Conservation (phyloP, 2,797 vertebrate genomes). For the Staurois parvus region DNA sequence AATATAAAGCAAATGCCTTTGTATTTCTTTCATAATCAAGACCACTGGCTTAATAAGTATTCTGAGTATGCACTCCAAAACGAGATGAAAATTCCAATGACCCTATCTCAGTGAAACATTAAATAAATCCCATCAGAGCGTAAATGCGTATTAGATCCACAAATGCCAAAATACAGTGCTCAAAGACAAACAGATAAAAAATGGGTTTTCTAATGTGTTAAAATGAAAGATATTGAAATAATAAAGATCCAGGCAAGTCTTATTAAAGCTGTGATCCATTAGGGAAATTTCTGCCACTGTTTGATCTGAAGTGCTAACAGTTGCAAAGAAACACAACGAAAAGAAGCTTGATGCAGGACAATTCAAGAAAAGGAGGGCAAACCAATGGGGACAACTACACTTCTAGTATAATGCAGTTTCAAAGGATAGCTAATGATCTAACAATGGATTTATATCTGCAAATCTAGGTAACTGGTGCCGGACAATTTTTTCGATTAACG, state of each 20-base stretch:
- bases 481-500: neutral
- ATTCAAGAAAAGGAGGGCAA: slow-evolving; percentile 15
- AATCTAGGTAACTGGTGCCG: neutral
- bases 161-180: slow-evolving; percentile 7
- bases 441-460: slow-evolving; percentile 23
- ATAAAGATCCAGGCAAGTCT: slow-evolving; percentile 21
- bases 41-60: slow-evolving; percentile 53
- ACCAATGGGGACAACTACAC: slow-evolving; percentile 4
- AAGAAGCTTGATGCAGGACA: slow-evolving; percentile 27
- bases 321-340: slow-evolving; percentile 29
- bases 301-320: slow-evolving; percentile 40
- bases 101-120: slow-evolving; percentile 46
- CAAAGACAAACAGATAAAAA: slow-evolving; percentile 24
- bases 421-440: slow-evolving; percentile 32
- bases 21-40: slow-evolving; percentile 46
- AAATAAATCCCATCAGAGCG: slow-evolving; percentile 56
- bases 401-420: slow-evolving; percentile 28
- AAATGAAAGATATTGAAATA: slow-evolving; percentile 39
- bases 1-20: slow-evolving; percentile 41
- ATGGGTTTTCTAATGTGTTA: slow-evolving; percentile 10
- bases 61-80: slow-evolving; percentile 41
- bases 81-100: slow-evolving; percentile 51
- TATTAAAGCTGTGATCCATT: slow-evolving; percentile 36
- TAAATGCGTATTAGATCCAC: slow-evolving; percentile 40
- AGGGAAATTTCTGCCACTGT: slow-evolving; percentile 36